These are phyloP conservation scores for Phalangium opilio DNA, from an alignment of 2,888 invertebrate genomes.

Conservation along the genomic window DNA sequence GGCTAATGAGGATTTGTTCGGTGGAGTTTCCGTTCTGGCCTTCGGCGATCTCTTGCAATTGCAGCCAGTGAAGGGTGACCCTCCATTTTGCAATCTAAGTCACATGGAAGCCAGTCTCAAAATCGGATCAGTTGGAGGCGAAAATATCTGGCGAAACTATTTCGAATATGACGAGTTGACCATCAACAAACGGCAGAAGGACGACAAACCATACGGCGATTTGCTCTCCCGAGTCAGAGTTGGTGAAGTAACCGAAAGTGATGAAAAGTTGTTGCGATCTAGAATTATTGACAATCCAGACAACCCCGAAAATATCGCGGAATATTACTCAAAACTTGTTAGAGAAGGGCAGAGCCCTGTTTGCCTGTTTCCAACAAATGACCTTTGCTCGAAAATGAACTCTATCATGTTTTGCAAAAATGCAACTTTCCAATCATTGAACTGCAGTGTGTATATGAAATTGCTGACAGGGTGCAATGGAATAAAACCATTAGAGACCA, in stretches of 20 bases:
- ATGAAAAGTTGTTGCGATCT: neutral
- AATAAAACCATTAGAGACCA: neutral
- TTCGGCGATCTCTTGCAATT: conserved; percentile 8
- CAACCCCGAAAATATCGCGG: too few species aligned
- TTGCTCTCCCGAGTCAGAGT: neutral
- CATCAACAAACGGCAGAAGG: neutral
- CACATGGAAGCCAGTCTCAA: neutral
- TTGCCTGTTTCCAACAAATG: too few species aligned
- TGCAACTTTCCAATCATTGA: too few species aligned
- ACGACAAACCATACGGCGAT: neutral
- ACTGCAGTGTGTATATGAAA: neutral
- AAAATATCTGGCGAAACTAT: neutral
- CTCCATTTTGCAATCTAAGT: neutral
- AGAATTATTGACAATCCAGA: too few species aligned
- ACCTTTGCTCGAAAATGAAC: too few species aligned
- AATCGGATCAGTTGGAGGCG: neutral
- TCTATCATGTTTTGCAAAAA: too few species aligned
- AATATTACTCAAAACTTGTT: too few species aligned
- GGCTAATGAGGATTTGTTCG: conserved; percentile 7
- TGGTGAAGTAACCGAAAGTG: neutral
- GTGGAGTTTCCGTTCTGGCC: conserved; percentile 2
- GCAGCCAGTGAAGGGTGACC: neutral
- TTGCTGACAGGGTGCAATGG: neutral
- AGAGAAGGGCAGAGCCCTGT: too few species aligned
- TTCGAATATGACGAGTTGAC: neutral